Conservation (phyloP, 1,140 invertebrate genomes). For the Choristoneura fumiferana region DNA sequence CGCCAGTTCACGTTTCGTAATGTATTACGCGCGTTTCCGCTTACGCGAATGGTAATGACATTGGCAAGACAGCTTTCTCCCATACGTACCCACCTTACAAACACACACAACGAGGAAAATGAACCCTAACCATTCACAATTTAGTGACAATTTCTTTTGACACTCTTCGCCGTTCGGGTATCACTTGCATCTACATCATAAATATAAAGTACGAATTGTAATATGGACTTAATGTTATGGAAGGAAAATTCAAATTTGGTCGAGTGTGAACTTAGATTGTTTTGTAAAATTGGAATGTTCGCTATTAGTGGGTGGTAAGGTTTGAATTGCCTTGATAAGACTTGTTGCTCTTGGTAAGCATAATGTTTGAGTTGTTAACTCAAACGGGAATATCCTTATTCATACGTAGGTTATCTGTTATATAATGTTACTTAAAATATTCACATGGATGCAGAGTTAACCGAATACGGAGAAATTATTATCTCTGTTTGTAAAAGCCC, state of each 20-base stretch:
- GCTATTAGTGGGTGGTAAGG: background rate
- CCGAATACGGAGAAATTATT: no score
- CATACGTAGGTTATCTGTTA: constrained; percentile 1
- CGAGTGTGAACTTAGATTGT: background rate
- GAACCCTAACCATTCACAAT: background rate
- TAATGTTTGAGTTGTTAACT: constrained; percentile 1
- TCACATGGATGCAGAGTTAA: background rate
- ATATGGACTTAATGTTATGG: constrained; percentile 7
- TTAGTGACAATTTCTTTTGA: background rate
- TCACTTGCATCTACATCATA: constrained; percentile 2
- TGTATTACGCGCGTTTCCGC: constrained; percentile 11
- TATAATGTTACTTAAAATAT: background rate
- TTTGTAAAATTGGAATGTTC: background rate
- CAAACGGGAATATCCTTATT: constrained; percentile 6
- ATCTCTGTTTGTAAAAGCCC: no score
- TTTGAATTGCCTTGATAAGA: background rate
- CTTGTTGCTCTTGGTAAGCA: background rate
- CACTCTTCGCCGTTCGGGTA: background rate
- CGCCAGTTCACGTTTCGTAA: background rate
- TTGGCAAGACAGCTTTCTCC: constrained; percentile 2
- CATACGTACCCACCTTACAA: background rate
- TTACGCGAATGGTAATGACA: constrained; percentile 11
- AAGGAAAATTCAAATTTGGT: background rate
- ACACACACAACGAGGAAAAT: background rate
- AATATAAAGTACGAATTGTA: background rate